phyloP scores from a whole-genome alignment of 2,888 invertebrate genomes.

The Ellobium chinense region DNA sequence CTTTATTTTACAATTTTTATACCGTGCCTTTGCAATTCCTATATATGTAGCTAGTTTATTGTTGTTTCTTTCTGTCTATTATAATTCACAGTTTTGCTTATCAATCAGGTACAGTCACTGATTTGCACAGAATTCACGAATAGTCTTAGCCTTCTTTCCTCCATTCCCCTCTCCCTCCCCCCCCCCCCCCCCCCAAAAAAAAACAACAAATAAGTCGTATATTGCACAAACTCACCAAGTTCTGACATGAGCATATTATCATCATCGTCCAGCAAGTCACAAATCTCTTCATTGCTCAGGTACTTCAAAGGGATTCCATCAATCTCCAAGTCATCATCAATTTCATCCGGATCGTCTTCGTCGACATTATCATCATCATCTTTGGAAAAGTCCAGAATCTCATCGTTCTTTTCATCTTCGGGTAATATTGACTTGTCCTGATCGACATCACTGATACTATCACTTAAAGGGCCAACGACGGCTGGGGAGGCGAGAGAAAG shows the following conservation, averaged over 20 bases:
- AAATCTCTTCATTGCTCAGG: slow-evolving; percentile 26
- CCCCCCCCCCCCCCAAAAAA: too few species aligned
- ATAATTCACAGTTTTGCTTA: too few species aligned
- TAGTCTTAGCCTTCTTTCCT: too few species aligned
- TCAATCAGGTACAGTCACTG: too few species aligned
- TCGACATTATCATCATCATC: neutral
- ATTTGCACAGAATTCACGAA: too few species aligned
- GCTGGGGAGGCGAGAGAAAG: neutral
- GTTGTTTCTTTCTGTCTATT: too few species aligned
- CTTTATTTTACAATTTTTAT: too few species aligned
- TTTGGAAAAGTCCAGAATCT: neutral
- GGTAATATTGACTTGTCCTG: too few species aligned
- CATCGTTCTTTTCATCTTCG: neutral
- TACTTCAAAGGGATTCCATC: slow-evolving; percentile 11
- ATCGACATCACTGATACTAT: neutral
- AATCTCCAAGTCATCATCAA: neutral
- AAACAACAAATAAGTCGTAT: neutral
- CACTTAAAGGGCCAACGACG: neutral
- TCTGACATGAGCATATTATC: slow-evolving; percentile 11
- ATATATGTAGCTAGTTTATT: too few species aligned
- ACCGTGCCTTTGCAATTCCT: too few species aligned
- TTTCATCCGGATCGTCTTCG: neutral
- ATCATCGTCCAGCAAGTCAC: slow-evolving; percentile 21
- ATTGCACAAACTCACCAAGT: slow-evolving; percentile 20
- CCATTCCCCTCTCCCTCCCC: too few species aligned